Evolutionary conservation across 2,888 invertebrate species (phyloP).

Genomic region (Mythimna loreyi): DNA sequence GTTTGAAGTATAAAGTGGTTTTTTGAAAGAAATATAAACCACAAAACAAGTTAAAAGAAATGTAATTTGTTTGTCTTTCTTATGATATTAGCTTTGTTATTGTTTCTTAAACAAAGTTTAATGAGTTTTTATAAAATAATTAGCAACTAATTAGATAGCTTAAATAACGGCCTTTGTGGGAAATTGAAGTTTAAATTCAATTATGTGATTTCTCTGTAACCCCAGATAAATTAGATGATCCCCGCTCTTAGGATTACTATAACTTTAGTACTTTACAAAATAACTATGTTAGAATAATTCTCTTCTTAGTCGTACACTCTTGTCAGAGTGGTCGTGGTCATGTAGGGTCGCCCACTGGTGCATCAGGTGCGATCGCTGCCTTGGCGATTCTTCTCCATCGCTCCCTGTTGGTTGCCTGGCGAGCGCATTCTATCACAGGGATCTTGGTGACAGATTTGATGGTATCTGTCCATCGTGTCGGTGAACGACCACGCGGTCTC

Average conservation of each 20-base stretch:
- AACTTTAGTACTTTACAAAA: no score
- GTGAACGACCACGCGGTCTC: no score
- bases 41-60: neutral
- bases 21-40: neutral
- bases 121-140: constrained; percentile 50
- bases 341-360: no score
- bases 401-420: no score
- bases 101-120: constrained; percentile 23
- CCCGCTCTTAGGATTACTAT: neutral
- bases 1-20: neutral
- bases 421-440: no score
- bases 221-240: constrained; percentile 1
- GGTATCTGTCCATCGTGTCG: no score
- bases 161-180: constrained; percentile 33
- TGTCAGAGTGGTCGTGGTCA: no score
- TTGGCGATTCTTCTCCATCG: no score
- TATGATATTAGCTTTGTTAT: constrained; percentile 11
- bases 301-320: no score
- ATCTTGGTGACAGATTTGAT: no score
- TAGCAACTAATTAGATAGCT: constrained; percentile 42
- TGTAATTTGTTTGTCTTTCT: constrained; percentile 18
- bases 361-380: no score
- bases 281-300: no score
- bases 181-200: constrained; percentile 32
- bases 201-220: constrained; percentile 11